Conservation (phyloP, 2,113 vertebrate genomes). For the Otus sunia region DNA sequence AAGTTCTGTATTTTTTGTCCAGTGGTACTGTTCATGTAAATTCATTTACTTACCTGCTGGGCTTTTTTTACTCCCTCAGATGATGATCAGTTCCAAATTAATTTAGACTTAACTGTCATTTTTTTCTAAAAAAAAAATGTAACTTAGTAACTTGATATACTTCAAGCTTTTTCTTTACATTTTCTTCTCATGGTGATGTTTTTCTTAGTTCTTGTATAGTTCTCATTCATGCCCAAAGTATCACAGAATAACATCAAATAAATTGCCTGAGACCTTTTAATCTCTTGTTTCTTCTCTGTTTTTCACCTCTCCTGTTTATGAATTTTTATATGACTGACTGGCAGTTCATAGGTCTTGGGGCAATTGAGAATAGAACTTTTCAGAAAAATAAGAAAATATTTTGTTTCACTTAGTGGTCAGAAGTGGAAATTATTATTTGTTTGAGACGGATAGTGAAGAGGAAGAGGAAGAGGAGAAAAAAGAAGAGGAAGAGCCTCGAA, state of each 20-base stretch:
- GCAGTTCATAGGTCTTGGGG: constrained; percentile 7
- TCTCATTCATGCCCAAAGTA: constrained; percentile 6
- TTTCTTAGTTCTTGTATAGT: neutral
- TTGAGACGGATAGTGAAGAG: constrained; percentile 99
- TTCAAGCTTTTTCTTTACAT: neutral
- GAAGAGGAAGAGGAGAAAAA: constrained; percentile 92
- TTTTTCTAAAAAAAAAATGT: neutral
- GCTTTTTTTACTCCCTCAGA: constrained; percentile 19
- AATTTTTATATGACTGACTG: constrained; percentile 10
- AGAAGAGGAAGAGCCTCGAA: constrained; percentile 86
- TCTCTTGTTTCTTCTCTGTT: constrained; percentile 38
- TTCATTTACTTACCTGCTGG: constrained; percentile 15
- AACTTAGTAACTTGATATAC: neutral
- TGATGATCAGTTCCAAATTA: neutral
- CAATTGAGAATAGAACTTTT: constrained; percentile 38
- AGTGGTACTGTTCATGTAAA: constrained; percentile 16
- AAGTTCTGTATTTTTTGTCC: constrained; percentile 34
- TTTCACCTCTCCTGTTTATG: neutral
- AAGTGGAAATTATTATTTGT: constrained; percentile 99
- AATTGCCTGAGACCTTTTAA: constrained; percentile 4
- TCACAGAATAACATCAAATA: neutral
- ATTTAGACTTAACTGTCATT: neutral
- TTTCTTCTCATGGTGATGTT: neutral
- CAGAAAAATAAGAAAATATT: constrained; percentile 74
- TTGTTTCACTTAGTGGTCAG: constrained; percentile 93